Percentiles rank a stretch among this genome's conserved stretches.
phyloP scores from a whole-genome alignment of 1,140 invertebrate genomes.

The Gryon sp. region DNA sequence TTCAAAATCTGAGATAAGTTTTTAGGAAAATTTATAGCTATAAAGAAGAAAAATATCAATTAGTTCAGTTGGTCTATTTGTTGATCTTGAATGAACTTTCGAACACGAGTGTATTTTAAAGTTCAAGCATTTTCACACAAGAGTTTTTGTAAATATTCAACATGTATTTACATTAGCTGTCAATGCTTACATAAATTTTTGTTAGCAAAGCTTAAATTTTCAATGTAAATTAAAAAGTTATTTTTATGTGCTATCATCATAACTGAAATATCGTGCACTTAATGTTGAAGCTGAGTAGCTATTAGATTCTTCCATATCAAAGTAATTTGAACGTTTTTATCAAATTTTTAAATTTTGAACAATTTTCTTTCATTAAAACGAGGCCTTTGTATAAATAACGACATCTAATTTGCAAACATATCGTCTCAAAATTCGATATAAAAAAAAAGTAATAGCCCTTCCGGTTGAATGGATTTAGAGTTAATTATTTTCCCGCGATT shows the following conservation, averaged over 20 bases:
- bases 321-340: neutral
- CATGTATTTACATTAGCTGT: no score
- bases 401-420: constrained; percentile 9
- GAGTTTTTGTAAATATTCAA: no score
- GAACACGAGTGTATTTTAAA: no score
- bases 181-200: no score
- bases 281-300: constrained; percentile 14
- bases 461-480: neutral
- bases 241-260: constrained; percentile 2
- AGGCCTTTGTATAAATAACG: constrained; percentile 28
- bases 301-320: constrained; percentile 14
- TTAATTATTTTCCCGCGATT: constrained; percentile 5
- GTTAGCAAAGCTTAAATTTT: no score
- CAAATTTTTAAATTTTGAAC: neutral
- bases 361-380: neutral
- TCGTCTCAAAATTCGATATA: neutral
- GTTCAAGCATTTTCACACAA: no score
- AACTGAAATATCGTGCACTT: constrained; percentile 15
- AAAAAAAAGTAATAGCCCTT: no score
- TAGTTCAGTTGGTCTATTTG: no score
- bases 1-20: no score
- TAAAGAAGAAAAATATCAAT: no score
- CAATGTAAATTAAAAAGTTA: constrained; percentile 8
- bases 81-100: no score
- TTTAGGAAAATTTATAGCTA: no score